These are phyloP conservation scores for Chalcosyrphus nemorum DNA, from an alignment of 2,888 invertebrate species.

Conservation along the genomic window DNA sequence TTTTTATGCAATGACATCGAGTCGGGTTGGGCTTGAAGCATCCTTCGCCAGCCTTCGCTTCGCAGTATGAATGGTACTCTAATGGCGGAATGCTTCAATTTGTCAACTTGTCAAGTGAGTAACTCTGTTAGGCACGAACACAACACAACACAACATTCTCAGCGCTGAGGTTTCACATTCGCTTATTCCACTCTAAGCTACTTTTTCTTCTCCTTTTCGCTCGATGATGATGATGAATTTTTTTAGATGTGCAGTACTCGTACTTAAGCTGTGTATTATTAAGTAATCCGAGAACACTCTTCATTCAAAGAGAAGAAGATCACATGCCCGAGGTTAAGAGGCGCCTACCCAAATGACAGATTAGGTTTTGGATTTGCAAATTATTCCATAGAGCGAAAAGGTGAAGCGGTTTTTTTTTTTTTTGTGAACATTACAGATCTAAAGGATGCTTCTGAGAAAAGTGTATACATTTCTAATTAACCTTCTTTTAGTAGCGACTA, in stretches of 20 bases:
- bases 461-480: background rate
- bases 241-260: constrained; percentile 41
- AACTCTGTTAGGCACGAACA: constrained; percentile 59
- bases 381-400: constrained; percentile 2
- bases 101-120: constrained; percentile 72
- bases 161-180: background rate
- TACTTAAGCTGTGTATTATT: constrained; percentile 54
- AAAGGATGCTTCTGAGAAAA: background rate
- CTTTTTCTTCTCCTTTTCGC: constrained; percentile 22
- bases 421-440: background rate
- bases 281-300: constrained; percentile 62
- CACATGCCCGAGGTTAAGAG: constrained; percentile 67
- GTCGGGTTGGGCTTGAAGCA: constrained; percentile 45
- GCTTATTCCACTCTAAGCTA: constrained; percentile 46
- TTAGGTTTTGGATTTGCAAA: constrained; percentile 41
- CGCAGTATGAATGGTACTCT: constrained; percentile 15
- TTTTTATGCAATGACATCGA: constrained; percentile 44
- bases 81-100: constrained; percentile 65
- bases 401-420: background rate
- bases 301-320: constrained; percentile 17
- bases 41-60: constrained; percentile 16
- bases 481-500: background rate
- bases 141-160: constrained; percentile 21
- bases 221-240: constrained; percentile 28
- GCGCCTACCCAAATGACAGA: constrained; percentile 59